These are phyloP conservation scores for Luehdorfia chinensis DNA, from an alignment of 1,140 invertebrate genomes.

Conservation along the genomic window DNA sequence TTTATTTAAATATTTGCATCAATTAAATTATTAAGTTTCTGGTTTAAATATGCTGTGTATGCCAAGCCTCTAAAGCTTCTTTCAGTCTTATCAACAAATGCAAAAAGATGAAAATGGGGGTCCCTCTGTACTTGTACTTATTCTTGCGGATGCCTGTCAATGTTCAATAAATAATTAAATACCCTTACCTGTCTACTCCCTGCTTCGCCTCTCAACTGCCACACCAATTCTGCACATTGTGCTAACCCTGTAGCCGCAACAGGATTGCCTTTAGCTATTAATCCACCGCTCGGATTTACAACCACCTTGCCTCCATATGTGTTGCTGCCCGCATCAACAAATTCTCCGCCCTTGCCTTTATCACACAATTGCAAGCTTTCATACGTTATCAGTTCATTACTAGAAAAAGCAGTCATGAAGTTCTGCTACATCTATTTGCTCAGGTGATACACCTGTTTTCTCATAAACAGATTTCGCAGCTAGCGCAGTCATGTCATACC, in stretches of 20 bases:
- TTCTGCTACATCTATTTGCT: conserved; percentile 96
- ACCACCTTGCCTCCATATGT: conserved; percentile 99
- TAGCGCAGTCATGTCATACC: conserved; percentile 95
- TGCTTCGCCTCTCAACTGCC: conserved; percentile 94
- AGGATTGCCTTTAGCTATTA: conserved; percentile 99
- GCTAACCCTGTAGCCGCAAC: conserved; percentile 97
- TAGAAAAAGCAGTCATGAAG: conserved; percentile 99
- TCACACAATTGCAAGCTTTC: conserved; percentile 96
- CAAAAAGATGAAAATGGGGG: no score
- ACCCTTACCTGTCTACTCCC: conserved; percentile 89
- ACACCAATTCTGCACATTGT: conserved; percentile 96
- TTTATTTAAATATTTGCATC: no score
- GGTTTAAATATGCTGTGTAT: no score
- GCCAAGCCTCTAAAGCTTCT: no score
- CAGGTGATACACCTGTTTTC: conserved; percentile 86
- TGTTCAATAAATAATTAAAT: no score
- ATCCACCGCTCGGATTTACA: conserved; percentile 97
- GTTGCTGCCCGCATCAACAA: conserved; percentile 97
- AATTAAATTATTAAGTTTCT: no score
- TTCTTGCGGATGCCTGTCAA: no score
- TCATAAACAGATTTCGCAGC: conserved; percentile 89
- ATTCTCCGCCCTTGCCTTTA: conserved; percentile 92
- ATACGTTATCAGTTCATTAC: conserved; percentile 98
- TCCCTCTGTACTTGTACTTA: no score
- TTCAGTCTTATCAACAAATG: no score